Evolutionary conservation across 1,140 invertebrate genomes (phyloP), one percentile per base, ranked within the genome.

Genomic region (Grapholita molesta): DNA sequence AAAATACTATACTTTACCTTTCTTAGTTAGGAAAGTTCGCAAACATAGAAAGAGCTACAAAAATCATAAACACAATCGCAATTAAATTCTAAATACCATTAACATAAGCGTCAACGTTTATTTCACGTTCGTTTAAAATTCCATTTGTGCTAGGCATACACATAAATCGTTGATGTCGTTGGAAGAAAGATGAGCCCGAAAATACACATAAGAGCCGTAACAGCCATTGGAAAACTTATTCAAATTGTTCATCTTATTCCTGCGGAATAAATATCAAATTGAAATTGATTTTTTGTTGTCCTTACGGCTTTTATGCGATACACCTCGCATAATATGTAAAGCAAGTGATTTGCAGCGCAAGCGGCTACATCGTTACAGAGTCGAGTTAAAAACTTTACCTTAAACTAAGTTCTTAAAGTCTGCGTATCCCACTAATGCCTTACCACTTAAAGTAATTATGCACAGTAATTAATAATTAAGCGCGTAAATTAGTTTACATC

Each of bases 91-190:
- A 48, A 48, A 12, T 0, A 21, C 42, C 18, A 48, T 38, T 38
- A 38, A n/a, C 35, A 38, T n/a, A 48, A 48, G 42, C 18, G 42
- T 48, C 18, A 48, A 48, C 15, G 42, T 48, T 48, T 48, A 48
- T 48, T 21, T 48, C 42, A 8, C 8, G 18, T 48, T 28, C 24
- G 55, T 61, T 61, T 30, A 61, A 28, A 61, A 61, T 61, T 61
- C 55, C 24, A 61, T 61, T 61, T 28, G 55, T 1, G 55, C 15
- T 61, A 61, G 55, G 24, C 24, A 61, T n/a, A 57, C 21, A 61
- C 25, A 61, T 61, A 61, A 61, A 61, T 55, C 53, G 52, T 1
- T 1, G 12, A 18, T 23, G 53, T 55, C 53, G n/a, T 7, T 25
- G 21, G 53, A 55, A 55, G 53, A 55, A 55, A 28, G 53, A 55